Evolutionary conservation across 2,797 vertebrate species (phyloP), one percentile per base, ranked within the genome.

Genomic region (Onychomys arenicola): DNA sequence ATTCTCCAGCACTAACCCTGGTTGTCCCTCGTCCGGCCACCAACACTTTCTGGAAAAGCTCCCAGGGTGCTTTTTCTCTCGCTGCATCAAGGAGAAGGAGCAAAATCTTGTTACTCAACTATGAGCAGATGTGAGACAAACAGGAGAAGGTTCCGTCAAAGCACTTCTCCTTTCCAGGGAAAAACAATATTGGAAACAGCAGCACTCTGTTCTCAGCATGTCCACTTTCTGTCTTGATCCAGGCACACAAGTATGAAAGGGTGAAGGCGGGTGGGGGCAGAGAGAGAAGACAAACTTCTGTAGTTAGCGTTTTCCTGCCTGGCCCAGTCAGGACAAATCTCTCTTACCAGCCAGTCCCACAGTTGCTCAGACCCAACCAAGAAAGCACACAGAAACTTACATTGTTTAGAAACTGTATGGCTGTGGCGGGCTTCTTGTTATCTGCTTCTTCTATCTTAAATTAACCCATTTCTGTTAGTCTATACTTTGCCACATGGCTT

Each of bases 81-180:
- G 16, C 63, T 63, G 32, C 0, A 0, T 23, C 46, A 86, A 75
- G 57, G 10, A 88, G 40, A 84, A 37, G 59, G 40, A 23, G 52
- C 90, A 94, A 69, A 46, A 37, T 86, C 85, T 89, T 40, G 6
- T 83, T 90, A 81, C 29, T 95, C 81, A 88, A 78, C 46, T 71
- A 71, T 49, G 81, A 91, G 80, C 59, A 82, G 71, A 75, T 85
- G 84, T n/a, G 57, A 96, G 67, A 89, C 75, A 73, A 82, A 55
- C 46, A 34, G 57, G 67, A 93, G 57, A 83, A 69, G 21, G 40
- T 32, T 82, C 27, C 14, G n/a, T 32, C 40, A 17, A 65, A 29
- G 2, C n/a, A 32, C 43, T 25, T 23, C 65, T 46, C 3, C 16
- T 40, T 89, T n/a, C 81, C 29, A 75, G 71, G 77, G 55, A 94